phyloP scores from a whole-genome alignment of 2,113 vertebrate species.

The Setophaga kirtlandii region DNA sequence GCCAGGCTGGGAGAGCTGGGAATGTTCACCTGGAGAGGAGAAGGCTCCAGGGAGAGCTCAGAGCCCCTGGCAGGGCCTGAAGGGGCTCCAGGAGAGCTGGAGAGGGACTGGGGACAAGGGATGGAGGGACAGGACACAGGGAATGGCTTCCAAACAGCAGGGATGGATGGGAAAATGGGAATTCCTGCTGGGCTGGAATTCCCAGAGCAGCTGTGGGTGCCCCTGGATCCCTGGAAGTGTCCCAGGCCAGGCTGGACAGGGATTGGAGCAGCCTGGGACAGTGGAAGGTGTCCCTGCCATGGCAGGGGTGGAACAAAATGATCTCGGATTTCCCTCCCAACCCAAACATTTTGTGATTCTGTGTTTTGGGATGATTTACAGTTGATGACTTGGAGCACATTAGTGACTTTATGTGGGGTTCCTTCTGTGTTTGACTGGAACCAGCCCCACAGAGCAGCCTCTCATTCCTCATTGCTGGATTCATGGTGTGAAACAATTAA shows the following conservation, averaged over 20 bases:
- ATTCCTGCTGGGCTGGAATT: accelerated
- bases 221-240: background rate
- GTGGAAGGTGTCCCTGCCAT: background rate
- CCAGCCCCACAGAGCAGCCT: background rate
- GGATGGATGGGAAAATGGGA: background rate
- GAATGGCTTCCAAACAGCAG: background rate
- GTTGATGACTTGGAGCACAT: background rate
- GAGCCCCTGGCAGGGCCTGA: background rate
- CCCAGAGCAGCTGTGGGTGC: background rate
- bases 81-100: background rate
- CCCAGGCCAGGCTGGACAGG: accelerated
- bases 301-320: accelerated
- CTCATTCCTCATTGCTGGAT: background rate
- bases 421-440: background rate
- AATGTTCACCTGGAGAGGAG: accelerated
- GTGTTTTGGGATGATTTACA: background rate
- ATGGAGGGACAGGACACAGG: background rate
- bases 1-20: background rate
- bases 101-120: background rate
- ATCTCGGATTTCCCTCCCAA: background rate
- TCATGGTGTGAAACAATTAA: accelerated
- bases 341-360: background rate
- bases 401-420: background rate
- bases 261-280: accelerated
- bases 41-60: background rate